Evolutionary conservation across 2,797 vertebrate species (phyloP).

Genomic region (Chaetophractus vellerosus): DNA sequence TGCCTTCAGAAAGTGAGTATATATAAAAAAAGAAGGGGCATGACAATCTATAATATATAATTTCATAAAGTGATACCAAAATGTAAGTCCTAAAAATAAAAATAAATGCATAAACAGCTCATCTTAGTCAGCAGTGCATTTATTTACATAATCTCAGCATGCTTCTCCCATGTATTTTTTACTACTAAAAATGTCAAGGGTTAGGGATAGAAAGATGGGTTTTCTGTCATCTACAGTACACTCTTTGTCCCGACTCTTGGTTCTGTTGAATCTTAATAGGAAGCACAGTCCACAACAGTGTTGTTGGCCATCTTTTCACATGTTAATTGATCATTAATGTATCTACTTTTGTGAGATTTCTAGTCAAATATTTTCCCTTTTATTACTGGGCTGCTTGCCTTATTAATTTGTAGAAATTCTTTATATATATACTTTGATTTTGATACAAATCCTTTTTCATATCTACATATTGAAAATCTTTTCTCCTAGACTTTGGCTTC

Average conservation of each 20-base stretch:
- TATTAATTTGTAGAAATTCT: conserved; percentile 5
- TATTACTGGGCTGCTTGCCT: background rate
- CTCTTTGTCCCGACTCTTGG: background rate
- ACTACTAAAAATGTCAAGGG: conserved; percentile 1
- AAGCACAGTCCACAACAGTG: background rate
- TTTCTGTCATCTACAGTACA: background rate
- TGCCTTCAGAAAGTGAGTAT: background rate
- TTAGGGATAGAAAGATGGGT: background rate
- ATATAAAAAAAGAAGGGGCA: background rate
- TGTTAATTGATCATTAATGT: background rate
- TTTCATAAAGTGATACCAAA: background rate
- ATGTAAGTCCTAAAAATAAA: background rate
- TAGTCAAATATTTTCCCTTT: conserved; percentile 54
- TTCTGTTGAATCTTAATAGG: background rate
- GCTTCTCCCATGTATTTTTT: background rate
- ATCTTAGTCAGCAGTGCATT: background rate
- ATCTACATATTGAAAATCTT: background rate
- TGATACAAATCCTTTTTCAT: background rate
- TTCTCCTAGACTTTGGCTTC: background rate
- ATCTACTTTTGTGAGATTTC: background rate
- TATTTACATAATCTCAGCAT: background rate
- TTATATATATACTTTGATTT: background rate
- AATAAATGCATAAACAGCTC: background rate
- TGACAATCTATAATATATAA: background rate
- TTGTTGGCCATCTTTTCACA: background rate